phyloP scores from a whole-genome alignment of 2,113 vertebrate genomes.

The Cyanistes caeruleus region DNA sequence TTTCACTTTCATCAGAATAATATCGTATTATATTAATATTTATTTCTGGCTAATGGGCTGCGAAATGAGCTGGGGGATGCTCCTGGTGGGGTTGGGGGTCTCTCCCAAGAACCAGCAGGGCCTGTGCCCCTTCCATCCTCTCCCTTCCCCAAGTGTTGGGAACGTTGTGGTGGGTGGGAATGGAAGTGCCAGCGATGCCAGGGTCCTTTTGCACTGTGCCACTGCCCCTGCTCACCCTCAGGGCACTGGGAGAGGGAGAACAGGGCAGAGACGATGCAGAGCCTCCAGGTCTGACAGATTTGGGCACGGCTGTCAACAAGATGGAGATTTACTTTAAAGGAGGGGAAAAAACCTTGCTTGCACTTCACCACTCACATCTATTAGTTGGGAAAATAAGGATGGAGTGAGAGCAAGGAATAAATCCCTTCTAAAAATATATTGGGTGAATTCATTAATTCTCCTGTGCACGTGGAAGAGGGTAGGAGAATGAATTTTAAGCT shows the following conservation, averaged over 20 bases:
- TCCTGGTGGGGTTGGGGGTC: neutral
- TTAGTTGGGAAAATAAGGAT: slow-evolving; percentile 27
- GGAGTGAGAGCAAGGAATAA: neutral
- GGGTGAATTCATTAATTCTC: neutral
- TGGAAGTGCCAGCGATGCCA: neutral
- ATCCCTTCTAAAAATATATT: slow-evolving; percentile 24
- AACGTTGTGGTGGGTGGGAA: accelerated
- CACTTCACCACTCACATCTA: neutral
- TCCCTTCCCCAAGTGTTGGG: accelerated
- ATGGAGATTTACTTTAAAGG: neutral
- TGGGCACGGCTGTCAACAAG: neutral
- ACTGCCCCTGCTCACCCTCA: accelerated
- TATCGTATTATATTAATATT: slow-evolving; percentile 64
- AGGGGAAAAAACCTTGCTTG: neutral
- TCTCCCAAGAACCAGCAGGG: neutral
- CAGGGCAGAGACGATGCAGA: accelerated
- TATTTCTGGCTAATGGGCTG: slow-evolving; percentile 59
- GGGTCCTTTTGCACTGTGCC: accelerated
- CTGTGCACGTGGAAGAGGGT: neutral
- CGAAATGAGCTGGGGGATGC: slow-evolving; percentile 12
- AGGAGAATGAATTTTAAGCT: slow-evolving; percentile 10
- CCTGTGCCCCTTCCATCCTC: neutral
- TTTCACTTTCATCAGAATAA: slow-evolving; percentile 63
- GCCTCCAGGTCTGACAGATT: neutral
- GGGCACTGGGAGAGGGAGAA: neutral